A percentile compares a stretch with the other conserved stretches of the same genome.
phyloP scores from a whole-genome alignment of 2,888 invertebrate species.

The Drosophila yooni region DNA sequence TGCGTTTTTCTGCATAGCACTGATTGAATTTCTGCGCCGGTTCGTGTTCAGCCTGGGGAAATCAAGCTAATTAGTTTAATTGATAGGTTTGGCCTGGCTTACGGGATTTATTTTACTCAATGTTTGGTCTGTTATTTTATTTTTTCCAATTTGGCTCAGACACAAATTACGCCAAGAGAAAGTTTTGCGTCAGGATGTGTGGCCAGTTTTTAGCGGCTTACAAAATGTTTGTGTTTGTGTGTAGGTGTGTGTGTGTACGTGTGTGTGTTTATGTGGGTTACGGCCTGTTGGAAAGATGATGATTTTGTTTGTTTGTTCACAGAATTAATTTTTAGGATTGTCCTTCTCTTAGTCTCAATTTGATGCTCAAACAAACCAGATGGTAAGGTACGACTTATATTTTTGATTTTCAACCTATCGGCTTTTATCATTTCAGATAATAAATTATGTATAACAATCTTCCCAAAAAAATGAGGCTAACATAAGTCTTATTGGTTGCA shows the following conservation, averaged over 20 bases:
- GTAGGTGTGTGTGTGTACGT: not conserved
- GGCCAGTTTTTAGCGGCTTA: conserved; percentile 12
- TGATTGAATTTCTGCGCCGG: conserved; percentile 74
- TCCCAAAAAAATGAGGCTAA: not conserved
- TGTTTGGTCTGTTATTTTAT: not conserved
- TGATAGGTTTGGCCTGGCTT: conserved; percentile 70
- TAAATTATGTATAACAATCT: not conserved
- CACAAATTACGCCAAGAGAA: conserved; percentile 37
- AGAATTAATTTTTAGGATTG: not conserved
- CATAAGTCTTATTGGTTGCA: not conserved
- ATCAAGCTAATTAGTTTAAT: conserved; percentile 79
- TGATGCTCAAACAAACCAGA: not conserved
- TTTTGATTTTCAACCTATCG: not conserved
- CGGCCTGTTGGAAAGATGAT: conserved; percentile 13
- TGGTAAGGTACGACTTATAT: not conserved
- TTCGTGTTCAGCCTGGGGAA: conserved; percentile 51
- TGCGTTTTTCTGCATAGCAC: conserved; percentile 77
- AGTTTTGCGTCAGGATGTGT: conserved; percentile 52
- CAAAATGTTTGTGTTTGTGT: not conserved
- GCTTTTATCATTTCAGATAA: not conserved
- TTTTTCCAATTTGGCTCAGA: conserved; percentile 22
- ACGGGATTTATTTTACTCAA: conserved; percentile 24
- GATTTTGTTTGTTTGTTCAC: not conserved
- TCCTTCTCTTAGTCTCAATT: not conserved
- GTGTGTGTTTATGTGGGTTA: conserved; percentile 7